Evolutionary conservation across 1,140 invertebrate species (phyloP), one percentile per base, ranked within the genome.

Genomic region (Eupristina koningsbergeri): DNA sequence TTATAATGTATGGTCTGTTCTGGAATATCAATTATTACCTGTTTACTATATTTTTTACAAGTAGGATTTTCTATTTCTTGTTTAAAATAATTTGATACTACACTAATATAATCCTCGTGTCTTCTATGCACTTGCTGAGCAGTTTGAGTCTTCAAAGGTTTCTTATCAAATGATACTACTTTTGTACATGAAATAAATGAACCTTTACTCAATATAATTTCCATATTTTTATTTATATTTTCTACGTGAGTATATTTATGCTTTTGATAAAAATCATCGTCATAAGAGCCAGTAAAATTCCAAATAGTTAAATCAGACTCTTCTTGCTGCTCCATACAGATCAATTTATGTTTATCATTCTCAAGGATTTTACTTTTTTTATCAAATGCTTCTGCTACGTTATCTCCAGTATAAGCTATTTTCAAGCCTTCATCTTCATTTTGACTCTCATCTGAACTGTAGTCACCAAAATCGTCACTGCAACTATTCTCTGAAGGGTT

Each of bases 371-470:
- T 87, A 9, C 87, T 92, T 73, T 94, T 94, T 80, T 95, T 92
- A 86, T 97, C 97, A 0, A 97, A 94, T 0, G 97, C 96, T 91
- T 97, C 97, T 0, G 97, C 97, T 58, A 96, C 94, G 91, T 97
- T 96, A 41, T 96, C 96, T 3, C 95, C 95, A 86, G 95, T 96
- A 87, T 97, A 97, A 83, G 96, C 95, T 86, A 97, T 97, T 64
- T 94, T 93, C 0, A 96, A 91, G 1, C 95, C 83, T 6, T 80
- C 78, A 6, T 84, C 83, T 13, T 31, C 36, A 41, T 74, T 29
- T 11, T 63, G 34, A 36, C 41, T 64, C 3, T 75, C 73, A 87
- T 90, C 91, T 17, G 86, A 82, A 50, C 86, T 88, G 3, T 89
- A 90, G n/a, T 89, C 87, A 7, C 86, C 88, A 2, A 50, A 85